Base-by-base conservation (phyloP, 2,888 invertebrate species). In the Opisthograptis luteolata region DNA sequence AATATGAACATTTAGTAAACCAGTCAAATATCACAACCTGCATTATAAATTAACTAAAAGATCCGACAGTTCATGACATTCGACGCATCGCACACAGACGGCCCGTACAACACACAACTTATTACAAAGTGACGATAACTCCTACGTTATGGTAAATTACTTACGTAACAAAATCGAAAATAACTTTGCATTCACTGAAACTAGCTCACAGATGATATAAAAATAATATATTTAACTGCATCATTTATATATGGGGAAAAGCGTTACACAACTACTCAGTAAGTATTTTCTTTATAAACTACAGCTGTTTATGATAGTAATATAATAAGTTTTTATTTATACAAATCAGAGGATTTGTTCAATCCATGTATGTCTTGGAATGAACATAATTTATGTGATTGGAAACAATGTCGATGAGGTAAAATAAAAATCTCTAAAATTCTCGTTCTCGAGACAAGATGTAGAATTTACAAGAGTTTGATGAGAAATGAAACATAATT, bases 101-200 rank as follows among this genome's bases (percentile, higher is more conserved):
- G 61, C 63, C 58, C 58, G 60, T 72, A 40, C 44, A 30, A 75
- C 80, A 83, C 80, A 79, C 79, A 81, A 83, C 79, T 81, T 79
- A 83, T 66, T 70, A 80, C 71, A 82, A 66, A 75, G 78, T 81
- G 82, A 77, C 79, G 70, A 76, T 74, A 79, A 67, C 68, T 64
- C 68, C 77, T 81, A 83, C 69, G 68, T 76, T 78, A 83, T 82
- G 82, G 84, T 83, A 82, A 80, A 78, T 77, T 81, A 76, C 76
- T 70, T 75, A 78, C 63, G 76, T 78, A 76, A 81, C 74, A 68
- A 74, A 81, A 74, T 66, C 63, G 64, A 74, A 60, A 22, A 45
- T 24, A 34, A 44, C 34, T 37, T 66, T 69, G 68, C 72, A 73
- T 79, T 78, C 78, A 78, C 73, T 73, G 76, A 74, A 73, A 73